Base-by-base conservation (phyloP, 2,888 invertebrate species). In the Campaea margaritaria region DNA sequence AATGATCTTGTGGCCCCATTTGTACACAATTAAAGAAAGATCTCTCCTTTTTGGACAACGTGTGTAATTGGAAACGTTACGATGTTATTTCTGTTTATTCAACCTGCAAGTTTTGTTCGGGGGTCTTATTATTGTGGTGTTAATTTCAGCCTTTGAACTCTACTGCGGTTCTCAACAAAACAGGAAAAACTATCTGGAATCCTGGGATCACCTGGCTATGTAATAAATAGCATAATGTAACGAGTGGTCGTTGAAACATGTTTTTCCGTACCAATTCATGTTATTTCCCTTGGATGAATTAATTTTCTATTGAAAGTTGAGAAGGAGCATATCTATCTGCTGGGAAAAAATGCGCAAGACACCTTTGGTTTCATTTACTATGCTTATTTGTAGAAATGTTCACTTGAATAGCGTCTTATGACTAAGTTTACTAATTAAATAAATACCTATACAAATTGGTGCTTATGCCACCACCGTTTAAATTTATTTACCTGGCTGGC, bases 21-120 rank as follows among this genome's bases (percentile, higher is more conserved):
- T 52, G 44, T 45, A 34, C 34, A 21, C 58, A 52, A 65, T 65
- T 64, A 65, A 62, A 65, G 43, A 52, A 38, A 57, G 55, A 65
- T 65, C n/a, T 39, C 13, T 51, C 62, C 54, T 45, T 64, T 61
- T 59, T 36, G 12, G 49, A 42, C 46, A 36, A 4, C 27, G 27
- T 55, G 38, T 52, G 59, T 58, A 56, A 41, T 58, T 14, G 14
- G 50, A 51, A 10, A 43, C 43, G 21, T 52, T 47, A 14, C 38
- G 2, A 51, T 50, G 53, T 52, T 49, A 51, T 54, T 61, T 58
- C 55, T 43, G 42, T 58, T 48, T 59, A 13, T 28, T 34, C 34
- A 41, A 52, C 11, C 2, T 16, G 15, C 13, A 16, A 28, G 49
- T 36, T 15, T 27, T 15, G 28, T 39, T 3, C 11, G 13, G 27